A percentile compares a stretch with the other conserved stretches of the same genome.
Conservation (phyloP, 2,113 vertebrate genomes). For the Poeciliopsis retropinna region DNA sequence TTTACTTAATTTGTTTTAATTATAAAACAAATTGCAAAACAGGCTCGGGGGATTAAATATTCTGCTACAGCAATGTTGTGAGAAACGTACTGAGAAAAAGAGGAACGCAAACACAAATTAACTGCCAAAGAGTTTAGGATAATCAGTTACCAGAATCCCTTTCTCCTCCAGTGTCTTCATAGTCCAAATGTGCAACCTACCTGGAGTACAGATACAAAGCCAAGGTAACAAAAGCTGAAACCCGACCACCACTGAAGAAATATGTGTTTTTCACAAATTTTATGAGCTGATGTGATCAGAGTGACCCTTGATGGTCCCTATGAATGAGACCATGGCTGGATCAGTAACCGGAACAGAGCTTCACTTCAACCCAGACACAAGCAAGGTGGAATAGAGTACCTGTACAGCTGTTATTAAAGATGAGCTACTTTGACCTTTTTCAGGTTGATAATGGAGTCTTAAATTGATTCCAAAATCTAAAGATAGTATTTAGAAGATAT, state of each 20-base stretch:
- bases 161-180: background rate
- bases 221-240: background rate
- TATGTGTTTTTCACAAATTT: background rate
- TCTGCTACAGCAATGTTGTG: background rate
- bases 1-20: background rate
- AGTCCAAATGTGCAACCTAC: background rate
- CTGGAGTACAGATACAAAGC: background rate
- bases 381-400: background rate
- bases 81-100: background rate
- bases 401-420: background rate
- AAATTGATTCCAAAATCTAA: background rate
- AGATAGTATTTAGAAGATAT: background rate
- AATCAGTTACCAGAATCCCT: background rate
- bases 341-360: no score
- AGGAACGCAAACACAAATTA: background rate
- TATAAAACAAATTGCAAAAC: no score
- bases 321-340: background rate
- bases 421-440: background rate
- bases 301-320: background rate
- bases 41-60: background rate
- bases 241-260: background rate
- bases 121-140: background rate
- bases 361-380: background rate
- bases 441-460: background rate
- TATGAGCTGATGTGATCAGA: background rate